Conservation (phyloP, 2,113 vertebrate genomes). For the Eulemur macaco region DNA sequence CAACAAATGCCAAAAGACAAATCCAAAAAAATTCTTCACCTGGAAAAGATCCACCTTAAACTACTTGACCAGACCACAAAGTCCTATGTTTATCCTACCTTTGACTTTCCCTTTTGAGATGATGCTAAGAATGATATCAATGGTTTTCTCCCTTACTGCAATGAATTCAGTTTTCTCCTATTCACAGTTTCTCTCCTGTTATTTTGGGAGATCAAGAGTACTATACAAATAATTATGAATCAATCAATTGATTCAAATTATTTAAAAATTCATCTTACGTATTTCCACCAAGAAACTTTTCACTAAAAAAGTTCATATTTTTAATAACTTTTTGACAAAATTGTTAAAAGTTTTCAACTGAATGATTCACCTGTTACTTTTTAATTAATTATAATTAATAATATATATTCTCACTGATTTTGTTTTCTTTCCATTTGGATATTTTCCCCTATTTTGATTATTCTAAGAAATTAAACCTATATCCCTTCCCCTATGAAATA, state of each 20-base stretch:
- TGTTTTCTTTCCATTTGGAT: neutral
- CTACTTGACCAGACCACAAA: rapidly evolving
- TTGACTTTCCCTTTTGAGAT: neutral
- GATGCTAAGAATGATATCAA: neutral
- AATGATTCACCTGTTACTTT: neutral
- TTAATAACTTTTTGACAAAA: neutral
- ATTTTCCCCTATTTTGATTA: neutral
- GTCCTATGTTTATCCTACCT: neutral
- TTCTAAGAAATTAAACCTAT: neutral
- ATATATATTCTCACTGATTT: neutral
- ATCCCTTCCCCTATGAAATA: neutral
- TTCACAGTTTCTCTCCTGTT: neutral
- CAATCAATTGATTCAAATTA: neutral
- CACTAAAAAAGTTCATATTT: neutral
- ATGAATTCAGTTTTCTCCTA: neutral
- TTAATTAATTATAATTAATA: neutral
- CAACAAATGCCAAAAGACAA: neutral
- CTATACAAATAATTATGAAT: neutral
- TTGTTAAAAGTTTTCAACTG: neutral
- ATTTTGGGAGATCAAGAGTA: neutral
- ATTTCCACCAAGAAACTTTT: neutral
- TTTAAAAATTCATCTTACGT: neutral
- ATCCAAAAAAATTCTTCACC: neutral
- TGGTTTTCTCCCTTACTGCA: neutral
- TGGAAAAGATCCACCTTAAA: neutral